Percentiles rank a stretch among this genome's conserved stretches.
phyloP scores from a whole-genome alignment of 1,140 invertebrate genomes.

The Xylocopa sonorina region DNA sequence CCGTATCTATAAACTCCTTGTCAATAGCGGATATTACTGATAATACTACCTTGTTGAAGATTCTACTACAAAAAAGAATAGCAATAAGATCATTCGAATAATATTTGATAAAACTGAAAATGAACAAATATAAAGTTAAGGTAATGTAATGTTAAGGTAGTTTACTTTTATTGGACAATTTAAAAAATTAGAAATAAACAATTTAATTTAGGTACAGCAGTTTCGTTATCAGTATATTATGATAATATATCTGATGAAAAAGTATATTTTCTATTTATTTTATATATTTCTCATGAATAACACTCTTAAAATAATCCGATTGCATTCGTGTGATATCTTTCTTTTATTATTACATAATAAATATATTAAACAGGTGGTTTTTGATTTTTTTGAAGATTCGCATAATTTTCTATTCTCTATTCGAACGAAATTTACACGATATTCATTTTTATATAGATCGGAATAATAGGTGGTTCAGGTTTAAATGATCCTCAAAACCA shows the following conservation, averaged over 20 bases:
- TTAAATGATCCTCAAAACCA: conserved; percentile 89
- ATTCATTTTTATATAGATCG: conserved; percentile 85
- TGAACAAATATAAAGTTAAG: conserved; percentile 37
- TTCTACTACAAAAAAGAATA: neutral
- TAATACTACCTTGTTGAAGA: too few species aligned
- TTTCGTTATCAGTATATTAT: too few species aligned
- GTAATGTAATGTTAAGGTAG: conserved; percentile 44
- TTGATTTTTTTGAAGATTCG: too few species aligned
- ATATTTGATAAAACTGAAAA: neutral
- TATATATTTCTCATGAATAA: too few species aligned
- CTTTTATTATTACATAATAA: neutral
- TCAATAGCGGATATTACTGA: too few species aligned
- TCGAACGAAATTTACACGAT: too few species aligned
- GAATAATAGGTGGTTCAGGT: conserved; percentile 97
- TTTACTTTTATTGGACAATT: neutral
- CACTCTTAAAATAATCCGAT: too few species aligned
- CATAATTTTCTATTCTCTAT: too few species aligned
- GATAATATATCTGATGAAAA: too few species aligned
- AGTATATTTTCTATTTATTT: neutral
- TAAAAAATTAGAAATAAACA: neutral
- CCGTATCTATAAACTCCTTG: too few species aligned
- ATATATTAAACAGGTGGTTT: neutral
- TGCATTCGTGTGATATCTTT: too few species aligned
- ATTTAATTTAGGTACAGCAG: too few species aligned
- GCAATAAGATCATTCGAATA: neutral